phyloP scores from a whole-genome alignment of 2,113 vertebrate genomes.

The Atractosteus spatula region DNA sequence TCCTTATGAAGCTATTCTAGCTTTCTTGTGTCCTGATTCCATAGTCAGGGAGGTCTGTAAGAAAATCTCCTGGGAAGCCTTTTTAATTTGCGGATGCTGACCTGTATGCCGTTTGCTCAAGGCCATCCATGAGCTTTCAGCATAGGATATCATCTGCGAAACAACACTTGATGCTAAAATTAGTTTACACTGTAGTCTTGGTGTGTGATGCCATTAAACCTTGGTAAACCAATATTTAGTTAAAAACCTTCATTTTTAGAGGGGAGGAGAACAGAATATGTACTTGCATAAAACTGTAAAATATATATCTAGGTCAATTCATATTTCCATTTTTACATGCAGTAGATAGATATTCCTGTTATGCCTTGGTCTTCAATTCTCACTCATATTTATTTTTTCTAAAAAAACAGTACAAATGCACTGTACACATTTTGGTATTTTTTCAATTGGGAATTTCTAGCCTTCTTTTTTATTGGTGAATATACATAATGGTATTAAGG shows the following conservation, averaged over 20 bases:
- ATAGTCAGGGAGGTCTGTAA: slow-evolving; percentile 34
- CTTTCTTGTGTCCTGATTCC: slow-evolving; percentile 48
- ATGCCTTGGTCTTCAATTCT: no score
- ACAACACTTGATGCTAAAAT: slow-evolving; percentile 54
- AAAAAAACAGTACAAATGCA: no score
- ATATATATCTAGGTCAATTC: no score
- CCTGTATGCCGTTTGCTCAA: slow-evolving; percentile 52
- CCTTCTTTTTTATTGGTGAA: no score
- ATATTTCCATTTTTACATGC: no score
- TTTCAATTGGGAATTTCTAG: no score
- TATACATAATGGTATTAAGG: no score
- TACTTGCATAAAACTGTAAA: no score
- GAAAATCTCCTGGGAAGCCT: slow-evolving; percentile 49
- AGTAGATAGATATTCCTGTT: no score
- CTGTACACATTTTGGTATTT: no score
- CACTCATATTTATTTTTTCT: no score
- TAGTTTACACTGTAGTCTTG: slow-evolving; percentile 37
- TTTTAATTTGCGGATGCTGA: slow-evolving; percentile 63
- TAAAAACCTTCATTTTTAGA: neutral
- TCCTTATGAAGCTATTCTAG: slow-evolving; percentile 35
- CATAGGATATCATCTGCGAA: slow-evolving; percentile 46
- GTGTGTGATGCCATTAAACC: slow-evolving; percentile 17
- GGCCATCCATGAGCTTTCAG: slow-evolving; percentile 51
- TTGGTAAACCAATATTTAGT: slow-evolving; percentile 42
- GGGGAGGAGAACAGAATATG: no score